Base-by-base conservation (phyloP, 2,113 vertebrate species). In the Chloropsis cyanopogon region DNA sequence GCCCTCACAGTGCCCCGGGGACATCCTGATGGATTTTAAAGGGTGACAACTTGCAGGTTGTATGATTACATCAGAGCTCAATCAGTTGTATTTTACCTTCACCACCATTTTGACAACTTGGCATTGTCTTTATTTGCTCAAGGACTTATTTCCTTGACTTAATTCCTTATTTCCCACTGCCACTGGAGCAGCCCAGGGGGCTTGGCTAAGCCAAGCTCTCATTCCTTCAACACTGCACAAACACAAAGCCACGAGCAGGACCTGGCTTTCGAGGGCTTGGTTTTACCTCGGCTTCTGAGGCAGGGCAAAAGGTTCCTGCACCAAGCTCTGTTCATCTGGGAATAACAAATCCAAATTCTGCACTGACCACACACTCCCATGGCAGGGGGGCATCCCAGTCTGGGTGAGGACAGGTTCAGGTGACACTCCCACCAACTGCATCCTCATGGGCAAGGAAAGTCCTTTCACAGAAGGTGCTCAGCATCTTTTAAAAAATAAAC, bases 381-480 rank as follows among this genome's bases (percentile, higher is more conserved):
- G 14, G 39, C 46, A n/a, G 4, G 4, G 21, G 4, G 1, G 42
- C 60, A 25, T 7, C 46, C 39, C 35, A 24, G 14, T 1, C n/a
- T 12, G 13, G 4, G 19, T 10, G 20, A 29, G 31, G 7, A 21
- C 54, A 63, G 46, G 8, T 10, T 11, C 25, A 53, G 7, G 47
- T 12, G 65, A 11, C 33, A 4, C 13, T 39, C 31, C 12, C 71
- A 21, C 5, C 0, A 0, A 1, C 17, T 17, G 12, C 52, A 53
- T 12, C 61, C 52, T 6, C 2, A 21, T 4, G 14, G 39, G 15
- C 21, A 33, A 22, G 46, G 24, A 10, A 57, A 37, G 15, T 12
- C 23, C 54, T 33, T 11, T 12, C 16, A 8, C 0, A 3, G 21
- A 44, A 63, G 10, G 9, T 24, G 31, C 63, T 71, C 57, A 59